Conservation (phyloP, 2,797 vertebrate species). For the Intellagama lesueurii region DNA sequence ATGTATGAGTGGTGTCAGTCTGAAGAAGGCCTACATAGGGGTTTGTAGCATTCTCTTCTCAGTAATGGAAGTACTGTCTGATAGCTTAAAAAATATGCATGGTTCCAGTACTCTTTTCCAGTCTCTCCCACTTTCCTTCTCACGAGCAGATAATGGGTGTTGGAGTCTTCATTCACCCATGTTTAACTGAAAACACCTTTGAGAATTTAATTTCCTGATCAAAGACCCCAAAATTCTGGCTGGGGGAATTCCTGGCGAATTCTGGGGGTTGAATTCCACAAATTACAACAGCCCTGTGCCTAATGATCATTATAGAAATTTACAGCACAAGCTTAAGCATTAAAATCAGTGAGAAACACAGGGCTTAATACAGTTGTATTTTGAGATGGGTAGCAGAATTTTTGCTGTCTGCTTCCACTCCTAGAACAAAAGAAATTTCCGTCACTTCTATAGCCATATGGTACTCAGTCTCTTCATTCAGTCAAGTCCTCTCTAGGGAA, state of each 20-base stretch:
- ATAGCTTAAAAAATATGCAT: not conserved
- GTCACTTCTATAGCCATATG: slow-evolving; percentile 8
- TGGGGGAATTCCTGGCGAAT: too few species aligned
- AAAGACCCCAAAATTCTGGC: too few species aligned
- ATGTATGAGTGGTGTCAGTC: not conserved
- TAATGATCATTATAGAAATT: not conserved
- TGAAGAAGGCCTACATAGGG: not conserved
- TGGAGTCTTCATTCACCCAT: too few species aligned
- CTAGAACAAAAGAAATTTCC: not conserved
- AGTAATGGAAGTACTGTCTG: not conserved
- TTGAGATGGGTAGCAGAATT: not conserved
- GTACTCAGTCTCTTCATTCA: not conserved
- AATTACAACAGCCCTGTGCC: too few species aligned
- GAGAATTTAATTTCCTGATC: too few species aligned
- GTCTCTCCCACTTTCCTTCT: too few species aligned
- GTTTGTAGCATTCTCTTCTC: not conserved
- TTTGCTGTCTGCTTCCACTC: not conserved
- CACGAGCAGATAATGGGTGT: too few species aligned
- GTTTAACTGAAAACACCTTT: too few species aligned
- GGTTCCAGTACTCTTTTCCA: not conserved
- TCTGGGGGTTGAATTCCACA: too few species aligned
- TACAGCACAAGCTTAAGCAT: not conserved
- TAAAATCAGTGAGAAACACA: not conserved
- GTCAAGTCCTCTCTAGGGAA: not conserved
- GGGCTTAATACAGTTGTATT: not conserved